Evolutionary conservation across 2,888 invertebrate species (phyloP), one percentile per base, ranked within the genome.

Genomic region (Drosophila mettleri): DNA sequence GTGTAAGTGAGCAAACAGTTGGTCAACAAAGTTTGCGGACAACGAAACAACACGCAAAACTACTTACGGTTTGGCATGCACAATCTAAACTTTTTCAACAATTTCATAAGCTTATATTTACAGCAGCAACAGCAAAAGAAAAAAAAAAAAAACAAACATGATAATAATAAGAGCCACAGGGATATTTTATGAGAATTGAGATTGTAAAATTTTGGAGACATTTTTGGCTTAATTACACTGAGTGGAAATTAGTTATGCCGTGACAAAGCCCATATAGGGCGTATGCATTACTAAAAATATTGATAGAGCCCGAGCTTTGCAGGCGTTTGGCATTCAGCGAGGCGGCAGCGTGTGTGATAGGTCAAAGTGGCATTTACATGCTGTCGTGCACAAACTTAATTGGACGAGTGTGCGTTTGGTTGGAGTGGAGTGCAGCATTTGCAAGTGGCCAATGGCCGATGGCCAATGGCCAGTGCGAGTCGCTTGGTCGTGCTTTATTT

Each of bases 41-140:
- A 65, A 72, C 66, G 63, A 54, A 68, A 67, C 80, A 88, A 76
- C 82, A 87, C 69, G 74, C 70, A 70, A 86, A 88, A 84, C 87
- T 86, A 88, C 81, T 80, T 85, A 54, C 58, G 62, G 60, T 83
- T 79, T 53, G 48, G 54, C 58, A 52, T 60, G 65, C 63, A 69
- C 73, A 63, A 52, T 69, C 66, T 66, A 66, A 48, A 84, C 85
- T 73, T 86, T 88, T 61, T 77, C 62, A 77, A 84, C 82, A 70
- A 67, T 51, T 77, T 63, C 55, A 84, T 70, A 87, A 84, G 77
- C 64, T 75, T 86, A 67, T 63, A 48, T 78, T 60, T 63, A 27
- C 31, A 2, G 22, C 14, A 27, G 8, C 33, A 20, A n/a, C 24
- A 38, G 16, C 24, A 78, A 67, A 33, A n/a, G 9, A 27, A 24